These are phyloP conservation scores for Paragorgia papillata DNA, from an alignment of 92 coral and sea anemone species.

Conservation along the genomic window DNA sequence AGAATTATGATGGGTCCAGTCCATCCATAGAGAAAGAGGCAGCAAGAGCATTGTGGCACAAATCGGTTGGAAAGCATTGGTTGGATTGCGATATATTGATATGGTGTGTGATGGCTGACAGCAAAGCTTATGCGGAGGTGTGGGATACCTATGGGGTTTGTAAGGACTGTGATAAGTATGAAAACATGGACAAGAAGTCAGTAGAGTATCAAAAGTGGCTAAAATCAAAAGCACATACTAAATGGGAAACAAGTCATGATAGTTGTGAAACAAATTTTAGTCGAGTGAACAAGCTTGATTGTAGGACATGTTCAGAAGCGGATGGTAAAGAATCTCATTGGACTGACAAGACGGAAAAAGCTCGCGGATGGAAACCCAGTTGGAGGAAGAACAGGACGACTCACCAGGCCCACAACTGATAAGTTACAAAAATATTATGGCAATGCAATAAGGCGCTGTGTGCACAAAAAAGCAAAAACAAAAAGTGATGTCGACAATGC, in stretches of 20 bases:
- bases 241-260: conserved; percentile 41
- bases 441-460: conserved; percentile 41
- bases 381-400: conserved; percentile 49
- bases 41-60: conserved; percentile 26
- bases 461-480: conserved; percentile 29
- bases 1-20: conserved; percentile 27
- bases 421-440: conserved; percentile 45
- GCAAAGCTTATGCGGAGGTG: conserved; percentile 34
- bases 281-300: too few species aligned
- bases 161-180: conserved; percentile 35
- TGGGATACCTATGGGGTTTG: conserved; percentile 45
- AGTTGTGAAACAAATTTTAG: too few species aligned
- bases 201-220: conserved; percentile 36
- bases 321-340: conserved; percentile 40
- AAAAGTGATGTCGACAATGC: conserved; percentile 14
- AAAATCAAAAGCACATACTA: conserved; percentile 11
- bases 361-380: conserved; percentile 31
- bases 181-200: conserved; percentile 41
- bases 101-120: conserved; percentile 48
- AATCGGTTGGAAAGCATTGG: conserved; percentile 32
- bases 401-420: conserved; percentile 45
- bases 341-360: conserved; percentile 25
- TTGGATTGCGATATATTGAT: conserved; percentile 17
- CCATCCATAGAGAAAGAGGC: conserved; percentile 42
- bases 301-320: conserved; percentile 33